Evolutionary conservation across 1,140 invertebrate genomes (phyloP), one percentile per base, ranked within the genome.

Genomic region (Chionoecetes opilio): DNA sequence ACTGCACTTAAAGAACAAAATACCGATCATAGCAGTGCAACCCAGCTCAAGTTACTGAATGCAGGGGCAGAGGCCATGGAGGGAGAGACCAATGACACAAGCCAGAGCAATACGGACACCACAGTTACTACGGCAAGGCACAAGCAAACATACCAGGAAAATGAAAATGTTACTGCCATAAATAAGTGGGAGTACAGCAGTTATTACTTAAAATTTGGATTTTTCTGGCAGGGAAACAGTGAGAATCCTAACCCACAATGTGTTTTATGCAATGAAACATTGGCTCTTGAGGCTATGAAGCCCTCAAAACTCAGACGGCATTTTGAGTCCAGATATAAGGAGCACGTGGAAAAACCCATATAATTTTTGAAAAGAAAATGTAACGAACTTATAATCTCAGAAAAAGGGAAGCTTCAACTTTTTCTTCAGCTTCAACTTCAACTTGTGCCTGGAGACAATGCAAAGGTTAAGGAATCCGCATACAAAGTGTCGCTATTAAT

Each of bases 401-500:
- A 75, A 75, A 75, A 75, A 75, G 26, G 21, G 53, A 75, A 75
- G 53, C 53, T 75, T 75, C 53, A 75, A 14, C 53, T 75, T 75
- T 75, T 75, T 75, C n/a, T n/a, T n/a, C n/a, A n/a, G n/a, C n/a
- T n/a, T n/a, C n/a, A n/a, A n/a, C n/a, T n/a, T n/a, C n/a, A n/a
- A n/a, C n/a, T 75, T 75, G 26, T 75, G 26, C 53, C 53, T 86
- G 26, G 85, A 38, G 85, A 34, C 14, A 34, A 86, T 35, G 85
- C 85, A 86, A 86, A 86, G 32, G 35, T 29, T 11, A 34, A 8
- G 6, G 35, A 38, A 86, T 86, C 85, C 35, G 9, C 85, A 86
- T 86, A 86, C 85, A 86, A 86, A 86, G 85, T 86, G 85, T 86
- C 85, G 85, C 32, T 86, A 86, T 86, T 86, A 86, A 86, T 86